Percentiles rank a stretch among this genome's conserved stretches.
phyloP scores from a whole-genome alignment of 2,888 invertebrate species.

The Eupithecia abbreviata region DNA sequence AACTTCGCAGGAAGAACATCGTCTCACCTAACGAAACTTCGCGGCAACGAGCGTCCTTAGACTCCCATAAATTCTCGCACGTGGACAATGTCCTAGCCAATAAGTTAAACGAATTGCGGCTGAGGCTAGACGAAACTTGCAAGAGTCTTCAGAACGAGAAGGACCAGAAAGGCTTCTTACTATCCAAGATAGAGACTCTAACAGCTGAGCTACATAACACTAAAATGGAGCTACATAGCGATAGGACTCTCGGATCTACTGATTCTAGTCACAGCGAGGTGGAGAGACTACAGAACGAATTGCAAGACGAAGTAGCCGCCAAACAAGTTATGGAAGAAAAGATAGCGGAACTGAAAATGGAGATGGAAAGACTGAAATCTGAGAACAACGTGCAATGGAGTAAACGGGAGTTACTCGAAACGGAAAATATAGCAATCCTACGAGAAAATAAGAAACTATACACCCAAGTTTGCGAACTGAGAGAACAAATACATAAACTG shows the following conservation, averaged over 20 bases:
- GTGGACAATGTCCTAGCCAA: slow-evolving; percentile 75
- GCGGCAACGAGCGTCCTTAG: slow-evolving; percentile 74
- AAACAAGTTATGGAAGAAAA: slow-evolving; percentile 78
- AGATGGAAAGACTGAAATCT: slow-evolving; percentile 93
- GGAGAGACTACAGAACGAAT: slow-evolving; percentile 74
- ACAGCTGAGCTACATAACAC: slow-evolving; percentile 72
- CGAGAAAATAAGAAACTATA: slow-evolving; percentile 94
- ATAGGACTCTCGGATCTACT: slow-evolving; percentile 74
- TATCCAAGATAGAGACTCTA: slow-evolving; percentile 70
- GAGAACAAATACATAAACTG: slow-evolving; percentile 78
- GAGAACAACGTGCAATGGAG: slow-evolving; percentile 98
- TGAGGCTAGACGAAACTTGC: slow-evolving; percentile 71
- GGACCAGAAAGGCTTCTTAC: slow-evolving; percentile 73
- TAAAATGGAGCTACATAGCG: slow-evolving; percentile 72
- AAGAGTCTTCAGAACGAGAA: slow-evolving; percentile 74
- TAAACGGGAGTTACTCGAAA: slow-evolving; percentile 94
- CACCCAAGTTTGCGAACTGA: slow-evolving; percentile 75
- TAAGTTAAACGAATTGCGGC: slow-evolving; percentile 70
- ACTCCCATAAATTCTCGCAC: slow-evolving; percentile 77
- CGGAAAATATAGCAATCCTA: slow-evolving; percentile 93
- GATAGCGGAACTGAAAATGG: slow-evolving; percentile 73
- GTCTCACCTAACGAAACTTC: slow-evolving; percentile 69
- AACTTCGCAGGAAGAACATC: slow-evolving; percentile 69
- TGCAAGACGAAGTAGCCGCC: slow-evolving; percentile 77
- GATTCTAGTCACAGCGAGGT: slow-evolving; percentile 80